Evolutionary conservation across 2,113 vertebrate genomes (phyloP), one percentile per base, ranked within the genome.

Genomic region (Macrotus californicus): DNA sequence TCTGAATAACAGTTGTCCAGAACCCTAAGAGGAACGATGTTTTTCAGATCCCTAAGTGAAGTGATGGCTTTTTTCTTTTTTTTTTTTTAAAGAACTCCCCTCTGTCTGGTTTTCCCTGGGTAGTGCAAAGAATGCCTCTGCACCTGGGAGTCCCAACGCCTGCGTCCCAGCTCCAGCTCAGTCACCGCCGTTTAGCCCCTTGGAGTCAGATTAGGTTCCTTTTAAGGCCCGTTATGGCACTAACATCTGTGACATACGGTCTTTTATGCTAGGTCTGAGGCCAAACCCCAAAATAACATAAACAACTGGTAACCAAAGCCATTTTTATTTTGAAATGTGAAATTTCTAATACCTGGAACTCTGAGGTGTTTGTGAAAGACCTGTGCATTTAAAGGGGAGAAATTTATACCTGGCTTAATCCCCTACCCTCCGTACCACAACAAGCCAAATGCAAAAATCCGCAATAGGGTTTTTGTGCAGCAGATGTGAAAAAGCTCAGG

Each of bases 321-420:
- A n/a, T 81, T 95, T 96, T 95, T 88, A 76, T 75, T 76, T 87
- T 72, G 56, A 87, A 91, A 70, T 66, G 18, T 64, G 69, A 86
- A 56, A 67, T 75, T 89, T 91, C 46, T 52, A 64, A 50, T 73
- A 34, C 18, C 13, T 67, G 24, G 50, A 83, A 67, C 79, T 26
- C 34, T 18, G 46, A 79, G 22, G 29, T 2, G 21, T 93, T 81
- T 84, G 82, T 34, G 41, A 64, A 94, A 95, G 73, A 82, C n/a
- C 24, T 3, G 15, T 26, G 15, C 56, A 76, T 92, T 89, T 87
- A 54, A 73, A 81, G 24, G 46, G 5, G 50, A 3, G 19, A 46
- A 43, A 73, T 83, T 91, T 72, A 79, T 36, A 15, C 26, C 14
- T 39, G 41, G 11, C 15, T 72, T 81, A 39, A 59, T 61, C 16